Conservation (phyloP, 2,888 invertebrate genomes). For the Oasisia sp. region DNA sequence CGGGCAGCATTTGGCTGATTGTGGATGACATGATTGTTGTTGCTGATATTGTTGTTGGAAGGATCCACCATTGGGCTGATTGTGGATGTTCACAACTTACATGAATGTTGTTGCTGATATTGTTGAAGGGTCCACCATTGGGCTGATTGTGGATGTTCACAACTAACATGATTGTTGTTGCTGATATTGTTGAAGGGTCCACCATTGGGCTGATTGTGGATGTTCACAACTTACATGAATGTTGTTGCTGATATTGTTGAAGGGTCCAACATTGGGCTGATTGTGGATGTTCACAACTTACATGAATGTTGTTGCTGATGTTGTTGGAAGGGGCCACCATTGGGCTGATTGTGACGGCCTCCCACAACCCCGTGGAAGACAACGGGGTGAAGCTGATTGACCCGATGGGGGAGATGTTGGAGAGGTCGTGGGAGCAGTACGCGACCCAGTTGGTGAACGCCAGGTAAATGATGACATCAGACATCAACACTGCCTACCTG, state of each 20-base stretch:
- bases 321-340: conserved; percentile 49
- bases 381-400: conserved; percentile 97
- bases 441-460: conserved; percentile 89
- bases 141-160: no score
- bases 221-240: neutral
- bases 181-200: neutral
- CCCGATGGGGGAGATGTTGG: conserved; percentile 96
- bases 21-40: no score
- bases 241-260: neutral
- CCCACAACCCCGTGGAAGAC: conserved; percentile 95
- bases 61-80: no score
- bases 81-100: no score
- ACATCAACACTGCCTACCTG: no score
- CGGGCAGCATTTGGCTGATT: no score
- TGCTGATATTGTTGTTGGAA: no score
- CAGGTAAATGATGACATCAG: conserved; percentile 66
- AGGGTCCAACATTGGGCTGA: no score
- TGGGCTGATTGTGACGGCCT: conserved; percentile 99
- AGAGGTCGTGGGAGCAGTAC: conserved; percentile 87
- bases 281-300: no score
- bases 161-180: neutral
- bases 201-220: neutral
- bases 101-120: no score
- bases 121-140: no score
- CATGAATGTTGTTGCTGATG: conserved; percentile 1